These are phyloP conservation scores for Ligdia adustata DNA, from an alignment of 2,888 invertebrate genomes.

Conservation along the genomic window DNA sequence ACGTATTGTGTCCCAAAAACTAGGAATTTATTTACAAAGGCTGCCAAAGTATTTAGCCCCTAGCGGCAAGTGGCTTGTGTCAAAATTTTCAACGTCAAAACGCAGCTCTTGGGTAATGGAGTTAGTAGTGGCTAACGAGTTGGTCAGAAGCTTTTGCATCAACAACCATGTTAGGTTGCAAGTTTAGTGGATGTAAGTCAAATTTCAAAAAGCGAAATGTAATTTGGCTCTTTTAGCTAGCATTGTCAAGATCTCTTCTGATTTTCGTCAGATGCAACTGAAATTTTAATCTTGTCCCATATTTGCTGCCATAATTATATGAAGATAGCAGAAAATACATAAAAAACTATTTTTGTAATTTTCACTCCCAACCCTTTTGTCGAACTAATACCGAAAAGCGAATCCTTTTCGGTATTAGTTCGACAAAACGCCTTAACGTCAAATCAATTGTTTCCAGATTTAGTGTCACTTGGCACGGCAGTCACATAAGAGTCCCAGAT, in stretches of 20 bases:
- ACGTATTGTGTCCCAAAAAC: constrained; percentile 17
- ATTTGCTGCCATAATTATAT: too few relatives aligned
- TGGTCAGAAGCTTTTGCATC: constrained; percentile 36
- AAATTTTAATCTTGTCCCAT: too few relatives aligned
- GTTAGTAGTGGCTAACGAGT: constrained; percentile 63
- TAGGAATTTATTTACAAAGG: constrained; percentile 42
- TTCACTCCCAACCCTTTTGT: neutral
- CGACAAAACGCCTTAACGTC: constrained; percentile 1
- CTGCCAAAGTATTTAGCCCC: constrained; percentile 59
- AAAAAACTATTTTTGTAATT: too few relatives aligned
- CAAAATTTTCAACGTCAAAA: constrained; percentile 67
- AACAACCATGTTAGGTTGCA: constrained; percentile 39
- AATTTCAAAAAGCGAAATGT: too few relatives aligned
- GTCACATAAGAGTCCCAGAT: constrained; percentile 56
- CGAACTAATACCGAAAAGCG: constrained; percentile 8
- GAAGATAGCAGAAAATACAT: too few relatives aligned
- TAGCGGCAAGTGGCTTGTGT: constrained; percentile 58
- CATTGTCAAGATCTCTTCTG: too few relatives aligned
- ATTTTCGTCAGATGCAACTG: too few relatives aligned
- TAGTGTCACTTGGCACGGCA: constrained; percentile 36
- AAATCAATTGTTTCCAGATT: constrained; percentile 9
- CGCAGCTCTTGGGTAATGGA: constrained; percentile 65
- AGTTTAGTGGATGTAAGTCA: constrained; percentile 47
- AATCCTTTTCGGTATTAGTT: too few relatives aligned
- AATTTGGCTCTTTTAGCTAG: too few relatives aligned